Conservation (phyloP, 2,888 invertebrate species). For the Prenolepis imparis region DNA sequence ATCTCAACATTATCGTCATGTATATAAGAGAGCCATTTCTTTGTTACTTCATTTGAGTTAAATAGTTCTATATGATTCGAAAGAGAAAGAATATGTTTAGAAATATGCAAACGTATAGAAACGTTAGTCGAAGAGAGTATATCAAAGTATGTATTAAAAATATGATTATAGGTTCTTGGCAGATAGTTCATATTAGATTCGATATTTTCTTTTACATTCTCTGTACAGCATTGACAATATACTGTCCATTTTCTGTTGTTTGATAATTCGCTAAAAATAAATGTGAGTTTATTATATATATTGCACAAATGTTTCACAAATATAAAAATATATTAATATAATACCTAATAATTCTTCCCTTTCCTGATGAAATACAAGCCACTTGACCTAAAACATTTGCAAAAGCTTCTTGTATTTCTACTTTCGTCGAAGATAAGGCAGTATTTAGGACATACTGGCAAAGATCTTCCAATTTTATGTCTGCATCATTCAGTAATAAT, state of each 20-base stretch:
- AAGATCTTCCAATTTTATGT: constrained; percentile 71
- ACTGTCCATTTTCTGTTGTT: constrained; percentile 68
- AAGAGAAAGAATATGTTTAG: constrained; percentile 84
- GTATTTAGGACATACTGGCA: constrained; percentile 78
- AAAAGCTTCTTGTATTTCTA: constrained; percentile 76
- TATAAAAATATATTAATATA: constrained; percentile 7
- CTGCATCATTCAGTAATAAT: constrained; percentile 58
- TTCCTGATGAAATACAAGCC: constrained; percentile 80
- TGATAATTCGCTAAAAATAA: constrained; percentile 62
- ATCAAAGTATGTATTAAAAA: constrained; percentile 79
- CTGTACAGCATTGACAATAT: constrained; percentile 77
- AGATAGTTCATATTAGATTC: constrained; percentile 47
- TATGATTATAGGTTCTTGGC: constrained; percentile 71
- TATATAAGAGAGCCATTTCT: constrained; percentile 85
- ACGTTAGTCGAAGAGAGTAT: constrained; percentile 77
- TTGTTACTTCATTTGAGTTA: constrained; percentile 82
- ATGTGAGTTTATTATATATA: constrained; percentile 22
- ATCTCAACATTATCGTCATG: constrained; percentile 82
- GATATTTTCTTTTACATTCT: constrained; percentile 47
- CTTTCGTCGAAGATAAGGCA: constrained; percentile 74
- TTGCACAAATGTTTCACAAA: constrained; percentile 24
- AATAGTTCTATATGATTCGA: constrained; percentile 86
- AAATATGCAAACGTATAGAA: constrained; percentile 81
- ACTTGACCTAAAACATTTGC: constrained; percentile 78
- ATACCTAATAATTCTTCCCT: constrained; percentile 77